Evolutionary conservation across 2,113 vertebrate species (phyloP).

Genomic region (Corynorhinus townsendii): DNA sequence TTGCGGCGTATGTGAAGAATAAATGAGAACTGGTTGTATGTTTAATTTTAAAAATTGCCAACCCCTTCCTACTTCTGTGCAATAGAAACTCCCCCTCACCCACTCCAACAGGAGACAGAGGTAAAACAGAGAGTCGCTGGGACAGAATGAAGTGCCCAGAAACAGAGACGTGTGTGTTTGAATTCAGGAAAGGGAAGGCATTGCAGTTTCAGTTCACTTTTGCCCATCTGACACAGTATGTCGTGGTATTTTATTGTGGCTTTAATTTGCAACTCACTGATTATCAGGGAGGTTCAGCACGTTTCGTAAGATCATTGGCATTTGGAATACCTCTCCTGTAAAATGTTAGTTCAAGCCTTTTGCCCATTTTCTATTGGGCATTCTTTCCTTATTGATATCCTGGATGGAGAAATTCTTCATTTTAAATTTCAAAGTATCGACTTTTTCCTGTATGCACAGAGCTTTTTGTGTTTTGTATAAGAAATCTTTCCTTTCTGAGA

Average conservation of each 20-base stretch:
- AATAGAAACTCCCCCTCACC: neutral
- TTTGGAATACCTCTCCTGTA: too few relatives aligned
- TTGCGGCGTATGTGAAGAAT: neutral
- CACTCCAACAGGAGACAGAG: neutral
- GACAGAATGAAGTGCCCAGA: neutral
- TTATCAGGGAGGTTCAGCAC: too few relatives aligned
- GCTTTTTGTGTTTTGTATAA: neutral
- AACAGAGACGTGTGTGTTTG: neutral
- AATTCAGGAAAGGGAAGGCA: neutral
- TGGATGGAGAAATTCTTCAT: neutral
- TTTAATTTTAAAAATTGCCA: neutral
- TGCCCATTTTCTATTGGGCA: too few relatives aligned
- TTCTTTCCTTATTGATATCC: neutral
- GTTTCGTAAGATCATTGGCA: too few relatives aligned
- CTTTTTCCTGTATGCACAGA: neutral
- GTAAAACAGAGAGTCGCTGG: neutral
- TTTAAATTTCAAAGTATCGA: neutral
- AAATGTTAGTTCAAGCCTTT: too few relatives aligned
- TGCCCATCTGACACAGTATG: neutral
- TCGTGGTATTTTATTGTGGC: neutral
- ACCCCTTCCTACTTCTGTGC: neutral
- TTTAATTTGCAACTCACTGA: too few relatives aligned
- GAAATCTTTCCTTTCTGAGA: neutral
- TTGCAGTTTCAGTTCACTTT: neutral
- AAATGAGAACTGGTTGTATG: neutral